Base-by-base conservation (phyloP, 2,797 vertebrate genomes). In the Coregonus sp. region DNA sequence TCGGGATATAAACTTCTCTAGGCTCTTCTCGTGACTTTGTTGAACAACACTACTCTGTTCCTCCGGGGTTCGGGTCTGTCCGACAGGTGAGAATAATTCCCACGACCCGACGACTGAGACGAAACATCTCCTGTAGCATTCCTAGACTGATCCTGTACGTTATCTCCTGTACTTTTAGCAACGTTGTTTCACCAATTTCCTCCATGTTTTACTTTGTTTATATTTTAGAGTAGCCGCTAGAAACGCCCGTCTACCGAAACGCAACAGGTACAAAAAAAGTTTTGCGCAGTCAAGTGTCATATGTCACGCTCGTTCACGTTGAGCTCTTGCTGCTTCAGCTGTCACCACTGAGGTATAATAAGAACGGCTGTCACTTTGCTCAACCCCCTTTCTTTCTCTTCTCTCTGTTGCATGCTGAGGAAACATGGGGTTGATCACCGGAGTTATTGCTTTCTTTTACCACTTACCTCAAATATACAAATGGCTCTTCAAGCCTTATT, bases 401-500 rank as follows among this genome's bases (percentile, higher is more conserved):
- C 29, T 51, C 50, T 31, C 70, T 15, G 70, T 59, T 65, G 33
- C 59, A 51, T 5, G 54, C 47, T 52, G 51, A 11, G 70, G 63
- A 72, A 83, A 2, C 83, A 99, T 98, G 98, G 96, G 93, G 77
- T 88, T 98, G 5, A 77, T 99, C 31, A 96, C 97, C 0, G 96
- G 95, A 20, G 3, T 98, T 2, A 85, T 93, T 40, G 88, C 95
- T 0, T 91, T 98, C 61, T 74, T 98, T 2, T 98, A 95, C 77
- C 94, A 93, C 0, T 88, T 98, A 18, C 98, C 98, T 0, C 95
- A 94, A 12, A 93, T 99, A 15, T 98, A 96, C 84, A 96, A 96
- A 77, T 99, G 97, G 96, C 92, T 99, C 1, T 92, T 96, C 2
- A 94, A 93, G 50, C 98, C 98, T 0, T 98, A 99, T 72, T 99